Evolutionary conservation across 1,140 invertebrate genomes (phyloP).

Genomic region (Venturia canescens): DNA sequence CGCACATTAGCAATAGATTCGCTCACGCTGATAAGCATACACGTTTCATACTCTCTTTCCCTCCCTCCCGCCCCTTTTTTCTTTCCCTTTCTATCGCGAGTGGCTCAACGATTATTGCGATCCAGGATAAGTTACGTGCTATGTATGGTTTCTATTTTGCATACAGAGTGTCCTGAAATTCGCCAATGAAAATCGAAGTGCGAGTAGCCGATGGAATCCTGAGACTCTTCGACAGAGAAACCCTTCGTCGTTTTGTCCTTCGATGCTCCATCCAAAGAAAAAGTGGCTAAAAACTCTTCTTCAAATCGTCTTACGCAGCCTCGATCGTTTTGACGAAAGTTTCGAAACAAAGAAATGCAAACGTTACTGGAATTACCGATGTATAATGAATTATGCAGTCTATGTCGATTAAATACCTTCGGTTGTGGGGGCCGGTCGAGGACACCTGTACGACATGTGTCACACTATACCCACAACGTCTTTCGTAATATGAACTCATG

Average conservation of each 20-base stretch:
- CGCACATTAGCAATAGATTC: slow-evolving; percentile 36
- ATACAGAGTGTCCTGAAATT: not conserved
- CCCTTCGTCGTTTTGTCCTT: not conserved
- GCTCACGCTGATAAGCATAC: slow-evolving; percentile 26
- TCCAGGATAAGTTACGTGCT: not conserved
- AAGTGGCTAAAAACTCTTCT: too few species aligned
- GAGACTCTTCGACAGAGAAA: too few species aligned
- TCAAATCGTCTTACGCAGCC: too few species aligned
- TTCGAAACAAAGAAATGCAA: too few species aligned
- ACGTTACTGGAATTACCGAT: slow-evolving; percentile 13
- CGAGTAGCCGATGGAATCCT: too few species aligned
- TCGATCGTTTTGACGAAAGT: too few species aligned
- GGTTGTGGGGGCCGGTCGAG: not conserved
- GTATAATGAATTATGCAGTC: slow-evolving; percentile 1
- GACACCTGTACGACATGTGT: slow-evolving; percentile 38
- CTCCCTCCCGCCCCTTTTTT: not conserved
- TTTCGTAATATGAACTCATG: slow-evolving; percentile 39
- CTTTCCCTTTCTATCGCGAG: not conserved
- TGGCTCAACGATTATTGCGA: not conserved
- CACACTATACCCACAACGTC: slow-evolving; percentile 36
- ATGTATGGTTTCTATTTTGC: not conserved
- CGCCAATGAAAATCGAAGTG: too few species aligned
- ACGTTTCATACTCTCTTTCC: not conserved
- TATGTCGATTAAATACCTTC: slow-evolving; percentile 31
- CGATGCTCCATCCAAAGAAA: not conserved